Base-by-base conservation (phyloP, 2,888 invertebrate genomes). In the Nemoura dubitans region DNA sequence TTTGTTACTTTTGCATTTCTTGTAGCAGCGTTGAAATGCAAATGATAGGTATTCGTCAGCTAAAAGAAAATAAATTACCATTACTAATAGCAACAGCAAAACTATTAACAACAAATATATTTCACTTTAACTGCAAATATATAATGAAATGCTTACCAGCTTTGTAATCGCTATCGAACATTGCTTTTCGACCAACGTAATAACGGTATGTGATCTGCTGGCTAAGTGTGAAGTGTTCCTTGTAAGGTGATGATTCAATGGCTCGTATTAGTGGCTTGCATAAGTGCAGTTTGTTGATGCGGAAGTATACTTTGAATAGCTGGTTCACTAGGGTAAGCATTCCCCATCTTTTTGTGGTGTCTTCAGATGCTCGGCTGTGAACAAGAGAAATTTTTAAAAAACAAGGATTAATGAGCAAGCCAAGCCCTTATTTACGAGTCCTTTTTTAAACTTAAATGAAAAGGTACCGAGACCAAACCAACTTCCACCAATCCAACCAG, bases 271-370 rank as follows among this genome's bases (percentile, higher is more conserved):
- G 93, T 0, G 99, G 99, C 92, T 97, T 99, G 91, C 97, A 97
- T 85, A 97, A 92, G 92, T 97, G 97, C 26, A 97, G 91, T 90
- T 97, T 96, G 90, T 97, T 97, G 89, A 99, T 99, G 89, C 97
- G 95, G 90, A 98, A 98, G 91, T 98, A 98, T n/a, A 97, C 96
- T 92, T 99, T 99, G 89, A 99, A 97, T 5, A 99, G 93, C 91
- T 99, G 99, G 92, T 99, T 99, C 0, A 99, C 98, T 88, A 99
- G 93, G 90, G 96, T 96, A 89, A 99, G 92, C 98, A 99, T 99
- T 87, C 99, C 99, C 92, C 98, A 95, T 90, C 98, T 95, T 92
- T 99, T 99, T 0, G 99, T 98, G 88, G 97, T 97, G 87, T 96
- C 95, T 89, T 98, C 97, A 0, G 97, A 95, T 6, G 98, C 96